Conservation (phyloP, 2,797 vertebrate species). For the Sorex maritimensis region DNA sequence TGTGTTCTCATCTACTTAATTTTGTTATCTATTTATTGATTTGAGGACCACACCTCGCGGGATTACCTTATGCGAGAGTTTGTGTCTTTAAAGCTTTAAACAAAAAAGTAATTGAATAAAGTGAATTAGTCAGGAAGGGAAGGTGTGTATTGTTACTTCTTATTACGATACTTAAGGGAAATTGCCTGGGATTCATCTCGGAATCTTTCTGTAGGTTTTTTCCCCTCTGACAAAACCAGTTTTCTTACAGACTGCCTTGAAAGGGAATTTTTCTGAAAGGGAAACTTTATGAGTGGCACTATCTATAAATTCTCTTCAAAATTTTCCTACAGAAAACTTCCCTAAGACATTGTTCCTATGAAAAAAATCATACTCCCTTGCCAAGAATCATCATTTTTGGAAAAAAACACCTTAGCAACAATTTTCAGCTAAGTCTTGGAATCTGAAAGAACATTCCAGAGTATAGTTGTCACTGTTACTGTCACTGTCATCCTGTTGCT, state of each 20-base stretch:
- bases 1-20: no score
- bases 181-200: slow-evolving; percentile 75
- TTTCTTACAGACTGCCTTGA: slow-evolving; percentile 72
- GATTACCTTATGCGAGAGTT: not conserved
- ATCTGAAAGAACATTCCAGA: slow-evolving; percentile 65
- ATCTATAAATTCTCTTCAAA: slow-evolving; percentile 83
- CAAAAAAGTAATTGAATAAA: slow-evolving; percentile 52
- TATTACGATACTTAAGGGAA: slow-evolving; percentile 64
- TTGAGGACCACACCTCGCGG: no score
- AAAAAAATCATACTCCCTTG: slow-evolving; percentile 80
- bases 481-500: no score
- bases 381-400: slow-evolving; percentile 80
- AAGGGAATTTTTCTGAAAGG: slow-evolving; percentile 83
- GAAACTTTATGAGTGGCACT: slow-evolving; percentile 77
- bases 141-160: slow-evolving; percentile 54
- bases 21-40: no score
- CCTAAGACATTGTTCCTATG: slow-evolving; percentile 79
- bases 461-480: not conserved
- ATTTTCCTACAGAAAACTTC: slow-evolving; percentile 82
- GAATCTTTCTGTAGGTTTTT: slow-evolving; percentile 70
- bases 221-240: slow-evolving; percentile 49
- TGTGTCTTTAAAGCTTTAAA: slow-evolving; percentile 15
- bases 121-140: slow-evolving; percentile 39
- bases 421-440: slow-evolving; percentile 74
- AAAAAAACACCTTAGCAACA: slow-evolving; percentile 77